Evolutionary conservation across 1,140 invertebrate genomes (phyloP).

Genomic region (Neomicropteryx cornuta): DNA sequence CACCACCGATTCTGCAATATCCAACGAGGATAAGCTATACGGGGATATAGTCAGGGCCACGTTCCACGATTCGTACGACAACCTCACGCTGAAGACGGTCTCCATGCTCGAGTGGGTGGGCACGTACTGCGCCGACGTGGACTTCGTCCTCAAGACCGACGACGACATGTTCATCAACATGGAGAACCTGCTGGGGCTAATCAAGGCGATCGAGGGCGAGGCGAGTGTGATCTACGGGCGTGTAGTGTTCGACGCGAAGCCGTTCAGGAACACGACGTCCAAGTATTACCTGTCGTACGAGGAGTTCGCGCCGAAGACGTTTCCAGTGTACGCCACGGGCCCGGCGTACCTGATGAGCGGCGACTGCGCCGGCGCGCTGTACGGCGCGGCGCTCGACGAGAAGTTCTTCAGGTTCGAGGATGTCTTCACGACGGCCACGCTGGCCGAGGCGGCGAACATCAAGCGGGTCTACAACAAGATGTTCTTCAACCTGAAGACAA

Average conservation of each 20-base stretch:
- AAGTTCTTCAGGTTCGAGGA: slow-evolving; percentile 33
- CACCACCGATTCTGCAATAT: neutral
- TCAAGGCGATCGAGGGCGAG: slow-evolving; percentile 15
- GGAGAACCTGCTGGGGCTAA: slow-evolving; percentile 24
- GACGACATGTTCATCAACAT: slow-evolving; percentile 37
- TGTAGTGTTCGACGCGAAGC: slow-evolving; percentile 28
- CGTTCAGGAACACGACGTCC: slow-evolving; percentile 26
- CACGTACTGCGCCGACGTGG: slow-evolving; percentile 23
- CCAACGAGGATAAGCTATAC: slow-evolving; percentile 44
- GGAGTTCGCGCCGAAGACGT: slow-evolving; percentile 21
- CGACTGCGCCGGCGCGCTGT: slow-evolving; percentile 18
- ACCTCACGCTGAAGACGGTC: slow-evolving; percentile 32
- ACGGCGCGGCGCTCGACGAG: slow-evolving; percentile 18
- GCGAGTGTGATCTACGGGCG: slow-evolving; percentile 26
- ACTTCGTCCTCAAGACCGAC: slow-evolving; percentile 31
- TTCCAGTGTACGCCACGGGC: slow-evolving; percentile 33
- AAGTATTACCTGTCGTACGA: slow-evolving; percentile 30
- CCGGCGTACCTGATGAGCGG: slow-evolving; percentile 27
- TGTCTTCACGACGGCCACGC: slow-evolving; percentile 34
- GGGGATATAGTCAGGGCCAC: slow-evolving; percentile 29
- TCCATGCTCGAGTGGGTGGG: slow-evolving; percentile 29
- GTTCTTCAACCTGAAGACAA: no score
- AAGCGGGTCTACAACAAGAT: no score
- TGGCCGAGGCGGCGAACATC: slow-evolving; percentile 26
- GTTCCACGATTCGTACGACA: slow-evolving; percentile 31